phyloP scores from a whole-genome alignment of 92 coral and sea anemone species.

The Montipora capitata region DNA sequence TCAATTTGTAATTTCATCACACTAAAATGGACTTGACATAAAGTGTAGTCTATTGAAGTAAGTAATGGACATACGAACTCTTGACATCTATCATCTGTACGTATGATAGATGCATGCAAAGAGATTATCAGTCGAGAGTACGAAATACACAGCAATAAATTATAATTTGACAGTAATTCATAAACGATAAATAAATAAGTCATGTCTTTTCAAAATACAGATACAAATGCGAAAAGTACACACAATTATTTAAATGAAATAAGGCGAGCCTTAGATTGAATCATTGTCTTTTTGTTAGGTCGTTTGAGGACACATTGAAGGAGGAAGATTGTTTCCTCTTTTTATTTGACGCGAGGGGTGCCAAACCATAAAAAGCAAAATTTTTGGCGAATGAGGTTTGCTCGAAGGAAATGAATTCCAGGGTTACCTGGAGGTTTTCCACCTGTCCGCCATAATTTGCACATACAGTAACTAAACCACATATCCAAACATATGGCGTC shows the following conservation, averaged over 20 bases:
- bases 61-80: neutral
- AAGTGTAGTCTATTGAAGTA: neutral
- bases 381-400: constrained; percentile 29
- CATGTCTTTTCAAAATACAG: constrained; percentile 23
- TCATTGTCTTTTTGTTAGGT: neutral
- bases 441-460: constrained; percentile 39
- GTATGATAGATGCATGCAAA: neutral
- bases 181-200: constrained; percentile 39
- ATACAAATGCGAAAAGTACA: constrained; percentile 27
- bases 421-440: constrained; percentile 37
- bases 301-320: neutral
- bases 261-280: neutral
- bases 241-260: constrained; percentile 9
- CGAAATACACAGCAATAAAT: constrained; percentile 18
- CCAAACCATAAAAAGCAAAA: neutral
- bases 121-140: neutral
- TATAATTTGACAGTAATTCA: constrained; percentile 43
- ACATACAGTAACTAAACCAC: constrained; percentile 17
- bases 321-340: neutral
- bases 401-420: constrained; percentile 10
- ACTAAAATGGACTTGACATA: neutral
- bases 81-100: neutral
- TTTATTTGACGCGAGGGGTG: neutral
- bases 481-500: constrained; percentile 54
- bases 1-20: neutral